These are phyloP conservation scores for Meteorus colon DNA, from an alignment of 2,888 invertebrate species.

Conservation along the genomic window DNA sequence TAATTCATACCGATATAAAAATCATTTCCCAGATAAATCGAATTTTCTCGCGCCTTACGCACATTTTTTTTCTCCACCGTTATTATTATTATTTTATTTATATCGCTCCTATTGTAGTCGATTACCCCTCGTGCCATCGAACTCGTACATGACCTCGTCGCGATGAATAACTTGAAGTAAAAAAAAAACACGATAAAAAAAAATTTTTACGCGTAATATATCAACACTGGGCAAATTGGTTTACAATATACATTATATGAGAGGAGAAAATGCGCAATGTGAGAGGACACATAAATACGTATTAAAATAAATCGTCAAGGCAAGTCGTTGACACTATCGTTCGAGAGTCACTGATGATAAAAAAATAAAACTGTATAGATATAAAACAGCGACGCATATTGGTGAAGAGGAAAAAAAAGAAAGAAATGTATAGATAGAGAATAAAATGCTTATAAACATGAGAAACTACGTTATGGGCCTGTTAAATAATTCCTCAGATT, in stretches of 20 bases:
- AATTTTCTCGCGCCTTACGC: background rate
- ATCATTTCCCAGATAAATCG: too few species aligned
- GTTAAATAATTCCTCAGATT: background rate
- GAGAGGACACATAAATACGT: conserved; percentile 8
- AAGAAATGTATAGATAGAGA: background rate
- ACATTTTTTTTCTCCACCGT: background rate
- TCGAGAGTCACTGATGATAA: background rate
- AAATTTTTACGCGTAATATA: conserved; percentile 17
- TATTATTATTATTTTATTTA: conserved; percentile 6
- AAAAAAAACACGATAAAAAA: conserved; percentile 5
- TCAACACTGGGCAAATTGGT: conserved; percentile 2
- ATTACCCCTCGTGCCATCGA: conserved; percentile 28
- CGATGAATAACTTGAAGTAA: conserved; percentile 15
- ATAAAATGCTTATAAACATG: background rate
- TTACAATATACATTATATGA: background rate
- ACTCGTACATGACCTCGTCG: conserved; percentile 29
- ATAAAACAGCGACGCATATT: background rate
- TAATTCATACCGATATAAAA: too few species aligned
- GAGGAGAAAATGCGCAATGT: background rate
- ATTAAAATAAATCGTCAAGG: background rate
- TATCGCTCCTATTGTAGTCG: conserved; percentile 9
- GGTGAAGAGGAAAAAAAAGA: background rate
- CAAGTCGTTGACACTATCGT: conserved; percentile 16
- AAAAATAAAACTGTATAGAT: background rate
- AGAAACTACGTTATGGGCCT: background rate